Conservation (phyloP, 2,797 vertebrate species). For the Adelosebastes latens region DNA sequence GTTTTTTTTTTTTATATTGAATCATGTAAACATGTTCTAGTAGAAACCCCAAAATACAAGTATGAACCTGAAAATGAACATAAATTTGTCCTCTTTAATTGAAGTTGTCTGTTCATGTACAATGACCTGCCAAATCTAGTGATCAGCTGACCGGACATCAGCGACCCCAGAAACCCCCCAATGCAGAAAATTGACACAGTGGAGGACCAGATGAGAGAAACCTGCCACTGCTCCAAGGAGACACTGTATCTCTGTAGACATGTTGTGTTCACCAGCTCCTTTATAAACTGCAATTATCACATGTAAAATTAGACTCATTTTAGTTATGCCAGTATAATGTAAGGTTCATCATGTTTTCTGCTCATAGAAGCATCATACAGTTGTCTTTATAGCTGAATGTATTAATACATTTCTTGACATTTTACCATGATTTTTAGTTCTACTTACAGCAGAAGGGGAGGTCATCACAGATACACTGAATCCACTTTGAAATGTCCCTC, state of each 20-base stretch:
- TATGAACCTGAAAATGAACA: too few species aligned
- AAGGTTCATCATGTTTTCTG: neutral
- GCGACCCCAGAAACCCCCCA: slow-evolving; percentile 75
- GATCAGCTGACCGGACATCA: slow-evolving; percentile 46
- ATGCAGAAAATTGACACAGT: slow-evolving; percentile 78
- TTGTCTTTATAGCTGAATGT: neutral
- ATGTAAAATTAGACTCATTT: neutral
- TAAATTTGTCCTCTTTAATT: neutral
- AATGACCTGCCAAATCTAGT: slow-evolving; percentile 74
- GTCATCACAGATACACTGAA: slow-evolving; percentile 85
- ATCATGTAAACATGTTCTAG: too few species aligned
- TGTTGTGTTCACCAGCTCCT: slow-evolving; percentile 78
- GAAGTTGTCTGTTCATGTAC: neutral
- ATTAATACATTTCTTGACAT: neutral
- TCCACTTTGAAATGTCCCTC: slow-evolving; percentile 86
- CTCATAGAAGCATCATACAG: neutral
- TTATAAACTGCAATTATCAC: slow-evolving; percentile 75
- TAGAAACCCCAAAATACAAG: too few species aligned
- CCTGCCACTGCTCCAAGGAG: slow-evolving; percentile 66
- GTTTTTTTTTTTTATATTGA: too few species aligned
- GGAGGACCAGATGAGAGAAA: slow-evolving; percentile 84
- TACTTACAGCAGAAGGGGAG: slow-evolving; percentile 84
- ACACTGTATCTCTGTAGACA: slow-evolving; percentile 69
- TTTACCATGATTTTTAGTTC: neutral
- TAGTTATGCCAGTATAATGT: neutral